Evolutionary conservation across 2,888 invertebrate species (phyloP).

Genomic region (Aphidius colemani): DNA sequence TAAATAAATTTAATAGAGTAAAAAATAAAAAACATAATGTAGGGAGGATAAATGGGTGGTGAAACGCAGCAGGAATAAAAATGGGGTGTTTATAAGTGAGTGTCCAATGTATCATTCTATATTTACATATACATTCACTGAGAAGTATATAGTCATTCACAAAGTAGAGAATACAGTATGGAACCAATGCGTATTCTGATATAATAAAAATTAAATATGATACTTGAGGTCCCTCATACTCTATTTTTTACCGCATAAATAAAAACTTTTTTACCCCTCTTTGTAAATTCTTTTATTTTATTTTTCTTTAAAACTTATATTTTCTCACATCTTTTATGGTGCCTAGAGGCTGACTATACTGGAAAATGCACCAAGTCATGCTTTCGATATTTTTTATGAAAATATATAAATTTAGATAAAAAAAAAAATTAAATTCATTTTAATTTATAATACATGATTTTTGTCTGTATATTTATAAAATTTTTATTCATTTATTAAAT

Average conservation of each 20-base stretch:
- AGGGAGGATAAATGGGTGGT: constrained; percentile 40
- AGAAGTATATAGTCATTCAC: constrained; percentile 19
- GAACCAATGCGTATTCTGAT: constrained; percentile 42
- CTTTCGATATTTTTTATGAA: constrained; percentile 10
- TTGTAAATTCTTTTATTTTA: constrained; percentile 4
- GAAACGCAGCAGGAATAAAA: constrained; percentile 59
- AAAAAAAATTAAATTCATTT: background rate
- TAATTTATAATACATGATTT: background rate
- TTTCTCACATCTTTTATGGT: constrained; percentile 24
- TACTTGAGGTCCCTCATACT: constrained; percentile 41
- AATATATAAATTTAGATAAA: background rate
- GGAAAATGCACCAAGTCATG: constrained; percentile 16
- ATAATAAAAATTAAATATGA: constrained; percentile 60
- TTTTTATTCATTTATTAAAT: too few species aligned
- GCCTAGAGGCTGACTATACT: constrained; percentile 24
- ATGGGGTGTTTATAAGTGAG: constrained; percentile 61
- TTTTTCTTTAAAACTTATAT: constrained; percentile 12
- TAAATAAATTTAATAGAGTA: background rate
- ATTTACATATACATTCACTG: constrained; percentile 57
- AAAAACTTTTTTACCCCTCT: constrained; percentile 25
- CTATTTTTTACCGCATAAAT: constrained; percentile 25
- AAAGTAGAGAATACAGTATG: constrained; percentile 26
- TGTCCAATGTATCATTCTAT: constrained; percentile 60
- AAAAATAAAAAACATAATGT: constrained; percentile 19
- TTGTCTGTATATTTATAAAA: too few species aligned